These are phyloP conservation scores for Xenopus tropicalis DNA, from an alignment of 2,113 vertebrate species.

Conservation along the genomic window DNA sequence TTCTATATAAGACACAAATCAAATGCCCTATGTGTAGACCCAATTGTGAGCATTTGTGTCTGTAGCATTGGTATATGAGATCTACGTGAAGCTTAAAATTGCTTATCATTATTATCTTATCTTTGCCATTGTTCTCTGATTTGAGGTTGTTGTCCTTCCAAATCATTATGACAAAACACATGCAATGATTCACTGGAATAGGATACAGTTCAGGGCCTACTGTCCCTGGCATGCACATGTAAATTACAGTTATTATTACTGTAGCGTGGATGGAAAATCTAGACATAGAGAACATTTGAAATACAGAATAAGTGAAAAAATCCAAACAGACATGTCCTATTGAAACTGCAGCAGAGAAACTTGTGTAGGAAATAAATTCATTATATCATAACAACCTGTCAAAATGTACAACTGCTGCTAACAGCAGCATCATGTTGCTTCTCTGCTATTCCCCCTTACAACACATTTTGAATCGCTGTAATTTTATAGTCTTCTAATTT, in stretches of 20 bases:
- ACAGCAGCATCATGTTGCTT: neutral
- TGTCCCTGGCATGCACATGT: neutral
- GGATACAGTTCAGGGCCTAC: neutral
- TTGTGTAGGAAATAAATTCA: constrained; percentile 19
- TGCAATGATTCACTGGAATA: constrained; percentile 12
- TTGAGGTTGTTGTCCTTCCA: too few relatives aligned
- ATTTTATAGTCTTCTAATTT: constrained; percentile 38
- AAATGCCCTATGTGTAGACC: too few relatives aligned
- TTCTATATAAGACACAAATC: constrained; percentile 14
- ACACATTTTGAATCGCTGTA: constrained; percentile 18
- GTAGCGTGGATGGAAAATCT: too few relatives aligned
- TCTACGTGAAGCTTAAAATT: too few relatives aligned
- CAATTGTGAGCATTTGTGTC: too few relatives aligned
- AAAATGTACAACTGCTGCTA: constrained; percentile 7
- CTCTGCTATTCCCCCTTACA: constrained; percentile 23
- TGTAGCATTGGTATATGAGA: too few relatives aligned
- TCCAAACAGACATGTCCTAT: constrained; percentile 6
- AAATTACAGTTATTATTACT: constrained; percentile 28
- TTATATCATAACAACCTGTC: neutral
- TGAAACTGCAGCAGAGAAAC: neutral
- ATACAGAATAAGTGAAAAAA: constrained; percentile 25
- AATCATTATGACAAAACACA: constrained; percentile 16
- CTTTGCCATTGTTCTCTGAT: too few relatives aligned
- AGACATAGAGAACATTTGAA: neutral
- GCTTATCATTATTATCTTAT: too few relatives aligned